Percentiles rank a stretch among this genome's conserved stretches.
phyloP scores from a whole-genome alignment of 1,140 invertebrate species.

The Centruroides sculpturatus region DNA sequence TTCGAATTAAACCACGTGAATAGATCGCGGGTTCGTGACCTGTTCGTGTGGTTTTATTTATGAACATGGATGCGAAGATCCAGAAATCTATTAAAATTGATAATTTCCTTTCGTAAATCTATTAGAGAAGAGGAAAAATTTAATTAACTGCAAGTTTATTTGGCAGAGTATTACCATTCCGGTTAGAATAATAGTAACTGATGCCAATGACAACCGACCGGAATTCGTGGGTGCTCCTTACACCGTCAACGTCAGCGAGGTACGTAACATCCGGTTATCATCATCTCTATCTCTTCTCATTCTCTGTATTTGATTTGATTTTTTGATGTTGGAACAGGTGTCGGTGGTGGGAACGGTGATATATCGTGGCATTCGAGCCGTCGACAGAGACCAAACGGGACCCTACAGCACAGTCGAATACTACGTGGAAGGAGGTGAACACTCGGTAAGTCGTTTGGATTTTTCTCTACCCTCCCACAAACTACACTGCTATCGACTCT shows the following conservation, averaged over 20 bases:
- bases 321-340: slow-evolving; percentile 32
- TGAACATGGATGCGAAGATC: neutral
- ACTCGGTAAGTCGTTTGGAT: slow-evolving; percentile 40
- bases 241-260: slow-evolving; percentile 65
- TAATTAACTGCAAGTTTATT: neutral
- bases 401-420: slow-evolving; percentile 79
- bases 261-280: slow-evolving; percentile 19
- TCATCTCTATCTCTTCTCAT: no score
- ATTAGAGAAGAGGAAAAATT: neutral
- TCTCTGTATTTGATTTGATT: neutral
- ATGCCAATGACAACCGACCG: slow-evolving; percentile 82
- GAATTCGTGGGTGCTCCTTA: slow-evolving; percentile 65
- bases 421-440: slow-evolving; percentile 50
- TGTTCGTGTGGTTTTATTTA: neutral
- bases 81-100: neutral
- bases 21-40: neutral
- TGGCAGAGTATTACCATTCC: slow-evolving; percentile 67
- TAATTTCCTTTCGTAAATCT: neutral
- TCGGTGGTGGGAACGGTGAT: slow-evolving; percentile 66
- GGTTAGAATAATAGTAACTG: slow-evolving; percentile 76
- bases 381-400: slow-evolving; percentile 73
- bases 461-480: no score
- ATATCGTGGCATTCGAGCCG: slow-evolving; percentile 56
- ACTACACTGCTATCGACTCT: neutral
- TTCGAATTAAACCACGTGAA: neutral